These are phyloP conservation scores for Phalacrocorax carbo DNA, from an alignment of 2,113 vertebrate species.

Conservation along the genomic window DNA sequence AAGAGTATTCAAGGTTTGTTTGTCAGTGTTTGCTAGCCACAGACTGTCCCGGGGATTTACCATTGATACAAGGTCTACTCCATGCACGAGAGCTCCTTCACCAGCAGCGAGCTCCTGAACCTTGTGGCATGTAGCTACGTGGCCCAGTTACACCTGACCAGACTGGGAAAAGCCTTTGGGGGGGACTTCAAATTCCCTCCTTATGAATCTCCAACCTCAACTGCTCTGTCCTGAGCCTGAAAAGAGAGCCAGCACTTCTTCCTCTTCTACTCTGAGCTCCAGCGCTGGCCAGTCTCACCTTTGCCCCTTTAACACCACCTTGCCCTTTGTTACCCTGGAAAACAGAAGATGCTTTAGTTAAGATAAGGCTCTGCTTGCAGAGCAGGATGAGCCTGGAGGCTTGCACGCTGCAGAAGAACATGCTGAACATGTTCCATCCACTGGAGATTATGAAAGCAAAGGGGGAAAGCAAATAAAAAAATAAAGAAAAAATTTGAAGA, in stretches of 20 bases:
- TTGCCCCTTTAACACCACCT: conserved; percentile 80
- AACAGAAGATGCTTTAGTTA: neutral
- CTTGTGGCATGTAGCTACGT: fast-evolving
- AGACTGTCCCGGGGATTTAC: too few species aligned
- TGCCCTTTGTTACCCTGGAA: conserved; percentile 83
- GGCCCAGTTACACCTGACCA: neutral
- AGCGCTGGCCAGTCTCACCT: conserved; percentile 65
- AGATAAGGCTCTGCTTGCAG: neutral
- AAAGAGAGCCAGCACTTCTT: neutral
- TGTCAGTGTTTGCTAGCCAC: neutral
- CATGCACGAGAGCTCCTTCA: neutral
- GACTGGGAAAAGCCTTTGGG: neutral
- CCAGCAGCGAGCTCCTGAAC: neutral
- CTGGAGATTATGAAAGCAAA: neutral
- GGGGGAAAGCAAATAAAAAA: neutral
- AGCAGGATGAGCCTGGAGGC: neutral
- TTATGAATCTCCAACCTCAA: neutral
- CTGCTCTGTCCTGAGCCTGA: neutral
- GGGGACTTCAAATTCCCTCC: neutral
- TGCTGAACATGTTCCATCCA: neutral
- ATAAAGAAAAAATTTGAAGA: neutral
- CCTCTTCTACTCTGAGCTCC: neutral
- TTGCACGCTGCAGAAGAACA: neutral
- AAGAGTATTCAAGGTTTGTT: neutral
- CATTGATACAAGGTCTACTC: neutral